Evolutionary conservation across 2,113 vertebrate genomes (phyloP).

Genomic region (Saccopteryx leptura): DNA sequence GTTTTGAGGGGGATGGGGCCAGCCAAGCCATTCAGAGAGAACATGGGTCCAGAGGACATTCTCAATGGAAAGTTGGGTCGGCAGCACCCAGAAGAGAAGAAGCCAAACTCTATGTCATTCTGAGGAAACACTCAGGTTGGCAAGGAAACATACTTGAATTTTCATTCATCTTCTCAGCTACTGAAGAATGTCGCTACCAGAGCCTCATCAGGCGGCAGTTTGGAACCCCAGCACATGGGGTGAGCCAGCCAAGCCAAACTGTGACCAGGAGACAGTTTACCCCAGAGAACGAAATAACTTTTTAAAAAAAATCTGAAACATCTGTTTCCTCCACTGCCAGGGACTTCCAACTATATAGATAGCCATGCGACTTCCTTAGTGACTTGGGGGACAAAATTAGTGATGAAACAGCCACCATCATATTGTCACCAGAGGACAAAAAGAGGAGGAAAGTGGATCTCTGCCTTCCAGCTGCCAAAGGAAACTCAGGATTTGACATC

Average conservation of each 20-base stretch:
- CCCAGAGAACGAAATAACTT: conserved; percentile 65
- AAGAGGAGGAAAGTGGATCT: conserved; percentile 76
- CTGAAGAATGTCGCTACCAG: conserved; percentile 81
- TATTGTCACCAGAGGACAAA: conserved; percentile 40
- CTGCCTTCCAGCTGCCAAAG: conserved; percentile 83
- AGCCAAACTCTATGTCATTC: conserved; percentile 82
- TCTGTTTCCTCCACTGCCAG: conserved; percentile 58
- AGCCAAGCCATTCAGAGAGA: conserved; percentile 82
- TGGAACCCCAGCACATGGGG: conserved; percentile 17
- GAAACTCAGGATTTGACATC: conserved; percentile 68
- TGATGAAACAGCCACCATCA: conserved; percentile 45
- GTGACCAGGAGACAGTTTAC: conserved; percentile 52
- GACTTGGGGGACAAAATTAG: conserved; percentile 30
- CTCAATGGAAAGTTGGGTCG: conserved; percentile 31
- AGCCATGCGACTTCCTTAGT: conserved; percentile 72
- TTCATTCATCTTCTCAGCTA: conserved; percentile 84
- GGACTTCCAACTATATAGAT: conserved; percentile 54
- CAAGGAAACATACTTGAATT: conserved; percentile 90
- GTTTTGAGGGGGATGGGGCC: conserved; percentile 76
- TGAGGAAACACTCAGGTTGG: conserved; percentile 73
- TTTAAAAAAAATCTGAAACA: conserved; percentile 50
- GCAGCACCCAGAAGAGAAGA: conserved; percentile 72
- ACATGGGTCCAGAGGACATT: conserved; percentile 79
- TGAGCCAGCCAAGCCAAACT: conserved; percentile 57
- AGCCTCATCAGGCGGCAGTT: conserved; percentile 64